phyloP scores from a whole-genome alignment of 2,797 vertebrate genomes.

The Acanthurus lineatus region DNA sequence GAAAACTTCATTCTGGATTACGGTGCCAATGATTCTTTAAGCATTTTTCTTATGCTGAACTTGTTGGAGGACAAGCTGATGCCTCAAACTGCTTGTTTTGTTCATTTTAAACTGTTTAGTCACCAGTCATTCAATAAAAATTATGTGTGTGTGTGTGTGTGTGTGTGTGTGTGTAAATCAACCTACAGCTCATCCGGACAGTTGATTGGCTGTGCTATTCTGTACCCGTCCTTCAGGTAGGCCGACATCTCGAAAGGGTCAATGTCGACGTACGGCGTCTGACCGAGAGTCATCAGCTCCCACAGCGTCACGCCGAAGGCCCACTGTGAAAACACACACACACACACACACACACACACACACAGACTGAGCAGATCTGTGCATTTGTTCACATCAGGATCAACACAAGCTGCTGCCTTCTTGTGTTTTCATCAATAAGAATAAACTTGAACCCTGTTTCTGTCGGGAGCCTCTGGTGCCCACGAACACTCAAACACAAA shows the following conservation, averaged over 20 bases:
- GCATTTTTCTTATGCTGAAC: no score
- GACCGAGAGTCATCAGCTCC: conserved; percentile 99
- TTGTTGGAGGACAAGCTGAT: no score
- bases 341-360: no score
- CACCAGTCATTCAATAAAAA: background rate
- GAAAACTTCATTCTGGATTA: background rate
- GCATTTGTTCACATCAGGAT: background rate
- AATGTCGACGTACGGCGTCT: conserved; percentile 98
- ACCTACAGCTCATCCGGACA: conserved; percentile 98
- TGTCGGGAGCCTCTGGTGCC: conserved; percentile 5
- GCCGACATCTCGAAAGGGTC: conserved; percentile 99
- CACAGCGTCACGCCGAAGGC: conserved; percentile 97
- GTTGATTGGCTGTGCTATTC: conserved; percentile 99
- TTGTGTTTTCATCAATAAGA: conserved; percentile 23
- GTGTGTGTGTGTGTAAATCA: background rate
- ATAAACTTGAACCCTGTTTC: conserved; percentile 31
- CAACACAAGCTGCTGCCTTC: conserved; percentile 18
- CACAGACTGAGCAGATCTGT: background rate
- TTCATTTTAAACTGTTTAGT: background rate
- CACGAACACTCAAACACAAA: conserved; percentile 46
- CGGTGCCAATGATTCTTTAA: background rate
- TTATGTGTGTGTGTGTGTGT: background rate
- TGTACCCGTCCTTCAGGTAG: conserved; percentile 98
- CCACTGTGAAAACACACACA: conserved; percentile 87
- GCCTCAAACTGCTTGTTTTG: background rate